These are phyloP conservation scores for Lepidochrysops patricia DNA, from an alignment of 2,888 invertebrate species.

Conservation along the genomic window DNA sequence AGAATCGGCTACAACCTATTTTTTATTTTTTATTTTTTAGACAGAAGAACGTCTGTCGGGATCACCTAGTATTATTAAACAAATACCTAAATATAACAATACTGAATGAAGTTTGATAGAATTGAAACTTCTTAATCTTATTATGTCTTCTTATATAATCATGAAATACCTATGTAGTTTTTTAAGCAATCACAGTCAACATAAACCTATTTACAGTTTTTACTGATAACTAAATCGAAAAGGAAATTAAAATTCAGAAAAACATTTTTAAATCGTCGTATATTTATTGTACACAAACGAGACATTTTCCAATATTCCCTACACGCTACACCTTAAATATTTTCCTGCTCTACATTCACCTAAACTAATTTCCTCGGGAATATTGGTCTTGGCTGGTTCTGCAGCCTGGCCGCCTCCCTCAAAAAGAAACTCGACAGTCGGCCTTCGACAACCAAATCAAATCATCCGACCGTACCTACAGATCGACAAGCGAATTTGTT, in stretches of 20 bases:
- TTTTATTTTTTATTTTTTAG: no score
- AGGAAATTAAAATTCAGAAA: conserved; percentile 4
- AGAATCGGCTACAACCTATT: no score
- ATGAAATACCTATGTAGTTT: no score
- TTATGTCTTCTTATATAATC: no score
- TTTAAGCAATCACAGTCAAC: no score
- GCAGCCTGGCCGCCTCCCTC: conserved; percentile 60
- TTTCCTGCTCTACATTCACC: conserved; percentile 72
- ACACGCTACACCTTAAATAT: conserved; percentile 51
- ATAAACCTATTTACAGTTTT: no score
- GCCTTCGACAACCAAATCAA: conserved; percentile 66
- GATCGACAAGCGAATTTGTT: conserved; percentile 62
- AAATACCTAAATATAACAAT: no score
- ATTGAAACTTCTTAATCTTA: no score
- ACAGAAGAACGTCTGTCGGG: no score
- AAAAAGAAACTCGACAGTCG: conserved; percentile 61
- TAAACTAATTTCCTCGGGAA: conserved; percentile 74
- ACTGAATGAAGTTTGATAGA: no score
- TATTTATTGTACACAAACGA: conserved; percentile 7
- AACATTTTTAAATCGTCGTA: not conserved
- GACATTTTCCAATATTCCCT: conserved; percentile 36
- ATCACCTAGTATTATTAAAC: no score
- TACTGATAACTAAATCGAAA: not conserved
- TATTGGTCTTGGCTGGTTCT: conserved; percentile 71
- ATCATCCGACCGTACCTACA: conserved; percentile 70